Evolutionary conservation across 2,888 invertebrate genomes (phyloP).

Genomic region (Blera fallax): DNA sequence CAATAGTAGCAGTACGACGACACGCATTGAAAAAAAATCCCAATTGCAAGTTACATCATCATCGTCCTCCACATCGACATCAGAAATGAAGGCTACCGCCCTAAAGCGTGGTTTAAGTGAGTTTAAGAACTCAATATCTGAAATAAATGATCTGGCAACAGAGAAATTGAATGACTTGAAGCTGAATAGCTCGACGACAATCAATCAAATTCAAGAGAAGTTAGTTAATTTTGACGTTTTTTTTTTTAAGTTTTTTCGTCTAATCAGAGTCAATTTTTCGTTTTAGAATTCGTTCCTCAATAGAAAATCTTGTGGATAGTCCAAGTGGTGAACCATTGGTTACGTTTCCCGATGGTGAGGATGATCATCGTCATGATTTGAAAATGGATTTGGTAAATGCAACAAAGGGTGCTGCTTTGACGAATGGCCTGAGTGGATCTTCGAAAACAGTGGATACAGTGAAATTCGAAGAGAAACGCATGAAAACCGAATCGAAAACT

Average conservation of each 20-base stretch:
- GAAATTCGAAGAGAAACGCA: constrained; percentile 92
- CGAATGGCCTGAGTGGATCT: constrained; percentile 79
- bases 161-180: constrained; percentile 79
- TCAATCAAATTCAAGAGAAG: constrained; percentile 79
- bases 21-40: constrained; percentile 81
- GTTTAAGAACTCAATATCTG: constrained; percentile 90
- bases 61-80: constrained; percentile 82
- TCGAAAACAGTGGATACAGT: constrained; percentile 84
- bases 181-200: constrained; percentile 78
- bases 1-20: constrained; percentile 82
- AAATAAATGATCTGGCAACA: constrained; percentile 88
- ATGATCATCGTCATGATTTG: constrained; percentile 84
- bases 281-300: constrained; percentile 86
- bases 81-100: constrained; percentile 91
- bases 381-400: constrained; percentile 81
- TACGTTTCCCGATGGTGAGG: constrained; percentile 90
- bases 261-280: background rate
- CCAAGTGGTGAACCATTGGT: constrained; percentile 87
- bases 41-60: constrained; percentile 81
- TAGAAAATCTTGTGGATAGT: constrained; percentile 91
- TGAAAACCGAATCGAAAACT: constrained; percentile 89
- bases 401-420: constrained; percentile 81
- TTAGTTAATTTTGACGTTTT: constrained; percentile 47
- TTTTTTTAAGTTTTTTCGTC: background rate
- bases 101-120: constrained; percentile 89